Evolutionary conservation across 2,797 vertebrate genomes (phyloP).

Genomic region (Labroides dimidiatus): DNA sequence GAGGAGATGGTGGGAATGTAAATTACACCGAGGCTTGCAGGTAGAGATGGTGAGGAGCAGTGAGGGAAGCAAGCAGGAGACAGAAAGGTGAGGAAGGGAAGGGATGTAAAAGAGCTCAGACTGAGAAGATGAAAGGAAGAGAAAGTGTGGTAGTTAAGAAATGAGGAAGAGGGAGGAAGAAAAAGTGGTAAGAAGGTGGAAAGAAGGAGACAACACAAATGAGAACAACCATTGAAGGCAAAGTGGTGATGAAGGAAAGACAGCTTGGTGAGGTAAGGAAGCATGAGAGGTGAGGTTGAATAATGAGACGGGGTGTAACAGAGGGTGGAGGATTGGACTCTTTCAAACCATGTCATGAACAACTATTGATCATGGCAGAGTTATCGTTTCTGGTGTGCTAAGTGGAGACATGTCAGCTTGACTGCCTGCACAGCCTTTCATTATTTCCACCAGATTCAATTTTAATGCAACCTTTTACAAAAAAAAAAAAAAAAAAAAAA

Average conservation of each 20-base stretch:
- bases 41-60: slow-evolving; percentile 10
- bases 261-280: slow-evolving; percentile 25
- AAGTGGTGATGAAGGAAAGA: background rate
- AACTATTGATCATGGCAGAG: slow-evolving; percentile 79
- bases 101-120: slow-evolving; percentile 10
- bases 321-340: slow-evolving; percentile 63
- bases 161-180: background rate
- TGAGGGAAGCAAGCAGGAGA: background rate
- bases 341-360: slow-evolving; percentile 74
- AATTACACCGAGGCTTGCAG: slow-evolving; percentile 9
- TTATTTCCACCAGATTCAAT: slow-evolving; percentile 52
- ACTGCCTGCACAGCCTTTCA: slow-evolving; percentile 44
- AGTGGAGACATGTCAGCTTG: slow-evolving; percentile 62
- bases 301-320: slow-evolving; percentile 55
- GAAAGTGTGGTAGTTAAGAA: background rate
- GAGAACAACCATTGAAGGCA: background rate
- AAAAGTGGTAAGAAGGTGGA: background rate
- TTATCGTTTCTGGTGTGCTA: slow-evolving; percentile 71
- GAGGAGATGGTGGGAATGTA: slow-evolving; percentile 1
- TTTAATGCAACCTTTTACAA: slow-evolving; percentile 3
- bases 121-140: background rate
- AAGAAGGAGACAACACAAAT: background rate
- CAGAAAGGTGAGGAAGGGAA: slow-evolving; percentile 1
- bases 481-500: background rate
- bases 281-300: slow-evolving; percentile 35